Percentiles rank a stretch among this genome's conserved stretches.
Conservation (phyloP, 2,113 vertebrate genomes). For the Dascyllus trimaculatus region DNA sequence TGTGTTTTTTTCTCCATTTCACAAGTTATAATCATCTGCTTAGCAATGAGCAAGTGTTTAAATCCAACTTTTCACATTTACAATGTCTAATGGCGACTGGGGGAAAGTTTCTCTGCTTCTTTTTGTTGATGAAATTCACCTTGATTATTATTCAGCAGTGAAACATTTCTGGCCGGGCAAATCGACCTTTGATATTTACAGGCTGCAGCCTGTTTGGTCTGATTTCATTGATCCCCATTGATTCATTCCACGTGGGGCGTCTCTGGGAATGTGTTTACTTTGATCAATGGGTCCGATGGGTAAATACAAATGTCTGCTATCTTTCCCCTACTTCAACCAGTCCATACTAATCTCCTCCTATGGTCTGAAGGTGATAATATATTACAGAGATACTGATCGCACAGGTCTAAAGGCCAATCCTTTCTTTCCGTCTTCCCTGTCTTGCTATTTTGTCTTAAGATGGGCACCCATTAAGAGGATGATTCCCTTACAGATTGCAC, state of each 20-base stretch:
- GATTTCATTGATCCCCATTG: slow-evolving; percentile 66
- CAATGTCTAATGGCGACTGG: neutral
- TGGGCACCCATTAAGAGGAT: slow-evolving; percentile 78
- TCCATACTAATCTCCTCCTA: slow-evolving; percentile 54
- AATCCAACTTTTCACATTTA: neutral
- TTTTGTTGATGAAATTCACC: neutral
- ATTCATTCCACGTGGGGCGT: slow-evolving; percentile 47
- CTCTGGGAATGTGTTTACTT: slow-evolving; percentile 51
- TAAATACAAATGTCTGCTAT: slow-evolving; percentile 61
- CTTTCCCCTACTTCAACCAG: slow-evolving; percentile 23
- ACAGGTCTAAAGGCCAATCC: neutral
- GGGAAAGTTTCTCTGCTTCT: neutral
- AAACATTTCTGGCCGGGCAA: neutral
- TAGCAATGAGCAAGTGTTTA: neutral
- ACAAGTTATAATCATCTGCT: neutral
- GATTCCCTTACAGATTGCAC: slow-evolving; percentile 59
- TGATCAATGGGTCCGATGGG: slow-evolving; percentile 67
- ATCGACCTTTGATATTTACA: slow-evolving; percentile 60
- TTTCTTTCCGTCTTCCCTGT: neutral
- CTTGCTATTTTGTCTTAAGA: neutral
- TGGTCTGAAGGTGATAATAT: slow-evolving; percentile 42
- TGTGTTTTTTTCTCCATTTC: neutral
- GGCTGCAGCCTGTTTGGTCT: slow-evolving; percentile 42
- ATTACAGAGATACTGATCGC: slow-evolving; percentile 37
- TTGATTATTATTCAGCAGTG: slow-evolving; percentile 20